Conservation (phyloP, 2,113 vertebrate genomes). For the Pterocles gutturalis region DNA sequence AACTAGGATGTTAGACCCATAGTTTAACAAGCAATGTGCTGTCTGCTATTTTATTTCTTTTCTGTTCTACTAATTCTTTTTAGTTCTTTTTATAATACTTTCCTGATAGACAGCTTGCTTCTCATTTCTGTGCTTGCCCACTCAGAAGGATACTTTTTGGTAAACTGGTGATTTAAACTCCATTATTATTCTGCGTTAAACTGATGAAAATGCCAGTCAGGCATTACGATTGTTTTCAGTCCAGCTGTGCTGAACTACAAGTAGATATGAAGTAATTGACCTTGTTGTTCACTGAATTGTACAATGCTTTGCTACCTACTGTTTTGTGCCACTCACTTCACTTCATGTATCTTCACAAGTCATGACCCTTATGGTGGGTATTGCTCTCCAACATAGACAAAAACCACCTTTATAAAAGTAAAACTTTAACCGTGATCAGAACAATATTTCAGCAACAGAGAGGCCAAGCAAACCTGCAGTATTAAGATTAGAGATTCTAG, state of each 20-base stretch:
- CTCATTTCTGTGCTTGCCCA: constrained; percentile 37
- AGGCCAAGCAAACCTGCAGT: background rate
- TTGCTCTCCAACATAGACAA: constrained; percentile 32
- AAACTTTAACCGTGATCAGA: constrained; percentile 12
- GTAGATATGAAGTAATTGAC: constrained; percentile 76
- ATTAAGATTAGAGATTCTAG: background rate
- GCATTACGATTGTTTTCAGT: constrained; percentile 56
- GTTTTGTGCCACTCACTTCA: constrained; percentile 69
- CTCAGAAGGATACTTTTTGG: constrained; percentile 1
- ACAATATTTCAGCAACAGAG: background rate
- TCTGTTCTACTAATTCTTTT: background rate
- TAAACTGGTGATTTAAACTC: constrained; percentile 64
- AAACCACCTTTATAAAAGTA: constrained; percentile 30
- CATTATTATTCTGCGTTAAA: constrained; percentile 67
- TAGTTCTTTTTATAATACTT: background rate
- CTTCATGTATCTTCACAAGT: constrained; percentile 57
- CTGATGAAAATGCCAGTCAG: constrained; percentile 61
- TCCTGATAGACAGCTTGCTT: constrained; percentile 18
- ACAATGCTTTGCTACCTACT: constrained; percentile 65
- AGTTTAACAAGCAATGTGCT: background rate
- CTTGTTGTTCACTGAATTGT: constrained; percentile 72
- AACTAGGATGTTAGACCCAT: background rate
- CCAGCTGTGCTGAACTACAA: constrained; percentile 74
- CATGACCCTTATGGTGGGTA: constrained; percentile 56
- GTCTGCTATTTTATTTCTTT: background rate